A percentile compares a stretch with the other conserved stretches of the same genome.
Conservation (phyloP, 2,888 invertebrate species). For the Chymomyza caudatula region DNA sequence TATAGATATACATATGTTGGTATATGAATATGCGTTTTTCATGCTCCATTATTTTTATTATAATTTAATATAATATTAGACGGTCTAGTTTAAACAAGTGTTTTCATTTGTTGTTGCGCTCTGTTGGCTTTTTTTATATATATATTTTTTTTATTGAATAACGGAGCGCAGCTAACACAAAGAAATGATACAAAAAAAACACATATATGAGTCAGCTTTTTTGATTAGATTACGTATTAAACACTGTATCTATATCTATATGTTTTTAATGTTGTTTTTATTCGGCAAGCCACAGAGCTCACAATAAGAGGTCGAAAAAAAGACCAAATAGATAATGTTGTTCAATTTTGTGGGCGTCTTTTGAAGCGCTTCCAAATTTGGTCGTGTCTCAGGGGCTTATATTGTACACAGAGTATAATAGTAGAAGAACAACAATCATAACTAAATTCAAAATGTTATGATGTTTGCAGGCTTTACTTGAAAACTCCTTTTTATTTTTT, state of each 20-base stretch:
- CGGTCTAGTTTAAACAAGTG: slow-evolving; percentile 56
- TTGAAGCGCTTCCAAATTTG: background rate
- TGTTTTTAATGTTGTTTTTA: slow-evolving; percentile 4
- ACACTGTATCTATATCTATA: background rate
- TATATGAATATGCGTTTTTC: background rate
- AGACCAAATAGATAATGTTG: slow-evolving; percentile 19
- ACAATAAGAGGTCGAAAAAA: background rate
- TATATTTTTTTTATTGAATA: slow-evolving; percentile 19
- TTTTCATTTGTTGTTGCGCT: slow-evolving; percentile 39
- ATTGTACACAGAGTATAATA: background rate
- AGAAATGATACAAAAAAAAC: background rate
- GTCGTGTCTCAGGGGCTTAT: background rate
- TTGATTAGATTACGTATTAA: slow-evolving; percentile 41
- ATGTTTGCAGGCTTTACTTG: too few species aligned
- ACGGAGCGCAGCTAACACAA: slow-evolving; percentile 3
- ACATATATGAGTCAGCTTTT: slow-evolving; percentile 31
- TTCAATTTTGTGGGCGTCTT: slow-evolving; percentile 32
- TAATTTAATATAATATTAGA: background rate
- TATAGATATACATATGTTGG: too few species aligned
- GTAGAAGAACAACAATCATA: background rate
- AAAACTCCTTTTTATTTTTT: too few species aligned
- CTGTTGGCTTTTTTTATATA: slow-evolving; percentile 21
- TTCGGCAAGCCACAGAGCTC: background rate
- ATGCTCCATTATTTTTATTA: background rate
- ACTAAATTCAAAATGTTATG: background rate